Evolutionary conservation across 2,113 vertebrate species (phyloP).

Genomic region (Pluvialis apricaria): DNA sequence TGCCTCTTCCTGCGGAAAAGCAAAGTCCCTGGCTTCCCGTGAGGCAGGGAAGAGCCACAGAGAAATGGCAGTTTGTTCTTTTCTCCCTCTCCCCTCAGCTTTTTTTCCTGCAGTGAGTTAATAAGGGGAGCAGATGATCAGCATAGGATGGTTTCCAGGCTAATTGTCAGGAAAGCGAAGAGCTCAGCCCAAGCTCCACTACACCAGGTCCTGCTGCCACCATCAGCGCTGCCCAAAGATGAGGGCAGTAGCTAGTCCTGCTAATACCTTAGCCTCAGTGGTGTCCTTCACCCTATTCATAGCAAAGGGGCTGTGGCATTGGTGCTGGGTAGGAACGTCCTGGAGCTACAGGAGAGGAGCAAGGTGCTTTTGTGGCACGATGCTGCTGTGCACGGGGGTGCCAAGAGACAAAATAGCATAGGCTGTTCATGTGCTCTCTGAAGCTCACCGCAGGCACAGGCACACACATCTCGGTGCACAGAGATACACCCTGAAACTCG

Average conservation of each 20-base stretch:
- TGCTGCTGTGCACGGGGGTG: neutral
- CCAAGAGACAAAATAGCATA: neutral
- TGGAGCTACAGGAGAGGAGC: neutral
- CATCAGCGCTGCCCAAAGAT: neutral
- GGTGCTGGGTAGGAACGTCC: neutral
- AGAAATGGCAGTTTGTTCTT: neutral
- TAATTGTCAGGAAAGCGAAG: conserved; percentile 38
- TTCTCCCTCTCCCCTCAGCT: neutral
- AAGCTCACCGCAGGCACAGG: neutral
- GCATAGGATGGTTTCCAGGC: conserved; percentile 25
- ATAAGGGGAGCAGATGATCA: conserved; percentile 24
- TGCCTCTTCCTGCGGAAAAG: neutral
- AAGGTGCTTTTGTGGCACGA: neutral
- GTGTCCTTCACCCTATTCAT: neutral
- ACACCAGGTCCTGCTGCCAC: neutral
- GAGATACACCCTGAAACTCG: neutral
- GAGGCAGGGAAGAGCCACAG: neutral
- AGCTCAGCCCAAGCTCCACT: conserved; percentile 5
- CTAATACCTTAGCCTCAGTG: neutral
- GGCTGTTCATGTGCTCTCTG: neutral
- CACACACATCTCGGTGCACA: neutral
- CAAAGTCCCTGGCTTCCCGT: neutral
- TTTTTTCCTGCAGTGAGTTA: neutral
- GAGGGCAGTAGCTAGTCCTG: neutral
- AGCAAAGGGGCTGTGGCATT: neutral